These are phyloP conservation scores for Drosophila obscura DNA, from an alignment of 1,140 invertebrate species.

Conservation along the genomic window DNA sequence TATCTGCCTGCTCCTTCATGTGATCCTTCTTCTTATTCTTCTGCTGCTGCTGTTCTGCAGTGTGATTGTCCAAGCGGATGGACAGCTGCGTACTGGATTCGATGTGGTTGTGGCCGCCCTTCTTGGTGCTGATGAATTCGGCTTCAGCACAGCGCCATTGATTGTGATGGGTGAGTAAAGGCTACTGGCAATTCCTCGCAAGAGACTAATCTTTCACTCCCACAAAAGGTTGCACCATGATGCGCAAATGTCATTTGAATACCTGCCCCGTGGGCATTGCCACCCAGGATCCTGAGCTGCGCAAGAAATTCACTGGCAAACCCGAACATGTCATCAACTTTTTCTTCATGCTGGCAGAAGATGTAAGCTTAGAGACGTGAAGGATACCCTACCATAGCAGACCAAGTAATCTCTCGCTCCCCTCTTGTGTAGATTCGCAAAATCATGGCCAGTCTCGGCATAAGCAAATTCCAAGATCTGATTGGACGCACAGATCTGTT, in stretches of 20 bases:
- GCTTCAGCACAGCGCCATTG: slow-evolving; percentile 98
- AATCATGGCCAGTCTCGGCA: slow-evolving; percentile 95
- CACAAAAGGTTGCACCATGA: slow-evolving; percentile 96
- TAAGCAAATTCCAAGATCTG: slow-evolving; percentile 95
- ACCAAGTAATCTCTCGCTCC: background rate
- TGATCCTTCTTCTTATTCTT: background rate
- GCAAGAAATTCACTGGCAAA: slow-evolving; percentile 98
- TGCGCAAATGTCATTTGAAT: slow-evolving; percentile 99
- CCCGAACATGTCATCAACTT: slow-evolving; percentile 99
- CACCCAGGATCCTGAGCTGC: slow-evolving; percentile 97
- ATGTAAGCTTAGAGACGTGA: slow-evolving; percentile 87
- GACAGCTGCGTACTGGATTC: slow-evolving; percentile 96
- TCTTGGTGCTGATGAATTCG: slow-evolving; percentile 98
- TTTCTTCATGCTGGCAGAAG: slow-evolving; percentile 98
- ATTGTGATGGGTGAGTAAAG: slow-evolving; percentile 91
- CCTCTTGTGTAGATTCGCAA: slow-evolving; percentile 87
- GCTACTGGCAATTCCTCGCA: background rate
- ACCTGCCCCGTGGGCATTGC: slow-evolving; percentile 99
- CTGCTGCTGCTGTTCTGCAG: slow-evolving; percentile 82
- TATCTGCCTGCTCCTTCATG: background rate
- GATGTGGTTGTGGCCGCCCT: slow-evolving; percentile 98
- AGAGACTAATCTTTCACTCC: background rate
- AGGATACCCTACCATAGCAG: too few relatives aligned
- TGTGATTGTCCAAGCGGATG: slow-evolving; percentile 97
- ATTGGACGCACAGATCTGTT: slow-evolving; percentile 97